A percentile compares a stretch with the other conserved stretches of the same genome.
Conservation (phyloP, 1,140 invertebrate genomes). For the Dryas iulia region DNA sequence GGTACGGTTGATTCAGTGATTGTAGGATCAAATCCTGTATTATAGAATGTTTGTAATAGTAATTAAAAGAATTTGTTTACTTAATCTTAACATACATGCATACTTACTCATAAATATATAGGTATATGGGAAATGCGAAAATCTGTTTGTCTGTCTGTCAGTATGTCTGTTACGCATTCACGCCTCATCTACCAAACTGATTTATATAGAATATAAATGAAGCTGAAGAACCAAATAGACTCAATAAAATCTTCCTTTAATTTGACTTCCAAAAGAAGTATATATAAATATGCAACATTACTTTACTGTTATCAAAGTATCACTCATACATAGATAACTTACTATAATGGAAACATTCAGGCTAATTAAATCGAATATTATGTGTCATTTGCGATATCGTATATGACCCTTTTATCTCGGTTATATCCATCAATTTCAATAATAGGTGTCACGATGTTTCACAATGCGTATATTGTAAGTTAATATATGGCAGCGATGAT, state of each 20-base stretch:
- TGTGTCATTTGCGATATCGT: conserved; percentile 64
- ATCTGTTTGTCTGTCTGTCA: no score
- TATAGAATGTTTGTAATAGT: no score
- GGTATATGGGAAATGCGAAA: no score
- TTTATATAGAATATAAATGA: no score
- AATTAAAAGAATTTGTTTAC: no score
- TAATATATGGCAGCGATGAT: conserved; percentile 54
- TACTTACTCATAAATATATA: no score
- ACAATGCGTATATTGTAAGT: conserved; percentile 41
- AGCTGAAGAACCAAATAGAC: no score
- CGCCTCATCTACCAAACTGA: no score
- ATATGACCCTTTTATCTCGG: conserved; percentile 68
- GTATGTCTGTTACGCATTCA: no score
- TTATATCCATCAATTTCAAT: conserved; percentile 77
- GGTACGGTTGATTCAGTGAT: background rate
- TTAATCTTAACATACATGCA: no score
- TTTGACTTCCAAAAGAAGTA: no score
- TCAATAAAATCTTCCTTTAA: no score
- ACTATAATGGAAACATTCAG: conserved; percentile 69
- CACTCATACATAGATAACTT: conserved; percentile 34
- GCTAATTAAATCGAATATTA: conserved; percentile 76
- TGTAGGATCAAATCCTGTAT: background rate
- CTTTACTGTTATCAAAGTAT: conserved; percentile 5
- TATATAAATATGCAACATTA: background rate
- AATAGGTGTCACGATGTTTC: conserved; percentile 62